phyloP scores from a whole-genome alignment of 2,888 invertebrate species.

The Asteroscopus sphinx region DNA sequence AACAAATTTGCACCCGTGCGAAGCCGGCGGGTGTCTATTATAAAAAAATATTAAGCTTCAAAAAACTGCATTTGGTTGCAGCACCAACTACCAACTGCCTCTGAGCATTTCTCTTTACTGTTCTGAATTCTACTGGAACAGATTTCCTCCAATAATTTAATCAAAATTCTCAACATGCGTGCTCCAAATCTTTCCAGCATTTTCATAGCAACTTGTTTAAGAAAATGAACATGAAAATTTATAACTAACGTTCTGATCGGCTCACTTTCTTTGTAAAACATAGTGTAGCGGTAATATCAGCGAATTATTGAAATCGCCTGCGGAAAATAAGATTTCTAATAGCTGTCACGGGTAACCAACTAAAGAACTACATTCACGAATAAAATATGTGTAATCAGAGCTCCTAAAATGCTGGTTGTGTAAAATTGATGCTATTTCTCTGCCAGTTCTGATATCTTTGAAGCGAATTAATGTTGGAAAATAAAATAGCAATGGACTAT shows the following conservation, averaged over 20 bases:
- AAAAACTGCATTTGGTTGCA: no score
- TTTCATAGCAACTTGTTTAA: constrained; percentile 7
- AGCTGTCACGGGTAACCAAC: constrained; percentile 35
- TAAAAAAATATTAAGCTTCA: no score
- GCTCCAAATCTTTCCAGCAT: constrained; percentile 8
- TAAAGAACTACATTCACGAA: constrained; percentile 9
- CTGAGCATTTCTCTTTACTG: no score
- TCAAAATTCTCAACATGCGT: constrained; percentile 10
- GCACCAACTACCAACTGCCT: no score
- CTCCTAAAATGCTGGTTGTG: constrained; percentile 23
- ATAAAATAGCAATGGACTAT: constrained; percentile 17
- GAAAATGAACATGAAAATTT: constrained; percentile 52
- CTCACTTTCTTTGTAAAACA: constrained; percentile 60
- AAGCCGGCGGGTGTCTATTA: no score
- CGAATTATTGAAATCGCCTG: constrained; percentile 66
- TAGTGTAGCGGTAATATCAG: constrained; percentile 39
- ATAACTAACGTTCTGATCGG: constrained; percentile 26
- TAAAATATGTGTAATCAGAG: constrained; percentile 19
- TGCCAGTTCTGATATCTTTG: constrained; percentile 17
- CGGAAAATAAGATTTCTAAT: constrained; percentile 67
- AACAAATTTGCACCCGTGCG: no score
- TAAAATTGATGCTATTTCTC: constrained; percentile 44
- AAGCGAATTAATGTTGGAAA: constrained; percentile 46
- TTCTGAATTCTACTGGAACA: no score
- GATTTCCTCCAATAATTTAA: no score